A percentile compares a stretch with the other conserved stretches of the same genome.
Conservation (phyloP, 2,888 invertebrate species). For the Trichogramma evanescens region DNA sequence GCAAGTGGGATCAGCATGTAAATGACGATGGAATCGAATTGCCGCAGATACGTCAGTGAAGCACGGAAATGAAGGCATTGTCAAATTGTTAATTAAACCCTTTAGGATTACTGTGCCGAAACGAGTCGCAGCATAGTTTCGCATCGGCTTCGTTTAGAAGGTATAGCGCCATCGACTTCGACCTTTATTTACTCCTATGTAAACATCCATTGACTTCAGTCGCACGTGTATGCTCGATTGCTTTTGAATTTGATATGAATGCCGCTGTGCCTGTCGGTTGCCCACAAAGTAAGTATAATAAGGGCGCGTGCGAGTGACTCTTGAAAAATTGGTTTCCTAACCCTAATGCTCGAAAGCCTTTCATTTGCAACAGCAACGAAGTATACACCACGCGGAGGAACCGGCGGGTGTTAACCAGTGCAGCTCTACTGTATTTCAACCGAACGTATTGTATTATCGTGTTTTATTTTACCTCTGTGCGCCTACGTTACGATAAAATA, state of each 20-base stretch:
- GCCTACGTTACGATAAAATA: too few relatives aligned
- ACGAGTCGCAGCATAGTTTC: conserved; percentile 1
- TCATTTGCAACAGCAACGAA: not conserved
- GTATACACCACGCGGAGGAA: too few relatives aligned
- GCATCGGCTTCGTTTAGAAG: conserved; percentile 4
- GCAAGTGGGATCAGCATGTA: too few relatives aligned
- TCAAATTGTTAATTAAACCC: conserved; percentile 21
- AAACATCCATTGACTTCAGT: not conserved
- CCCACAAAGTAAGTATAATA: not conserved
- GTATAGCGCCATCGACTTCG: not conserved
- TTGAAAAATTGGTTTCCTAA: conserved; percentile 13
- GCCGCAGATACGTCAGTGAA: not conserved
- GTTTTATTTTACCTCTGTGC: too few relatives aligned
- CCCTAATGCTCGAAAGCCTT: not conserved
- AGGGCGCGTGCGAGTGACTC: conserved; percentile 9
- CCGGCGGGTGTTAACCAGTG: too few relatives aligned
- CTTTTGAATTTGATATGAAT: not conserved
- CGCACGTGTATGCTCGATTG: conserved; percentile 7
- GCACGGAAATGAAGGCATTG: conserved; percentile 19
- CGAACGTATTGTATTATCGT: too few relatives aligned
- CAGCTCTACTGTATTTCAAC: too few relatives aligned
- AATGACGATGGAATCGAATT: too few relatives aligned
- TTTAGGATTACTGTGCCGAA: not conserved
- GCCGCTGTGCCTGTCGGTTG: not conserved
- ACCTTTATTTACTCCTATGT: not conserved